A percentile compares a stretch with the other conserved stretches of the same genome.
Conservation (phyloP, 2,113 vertebrate species). For the Pomatostomus ruficeps region DNA sequence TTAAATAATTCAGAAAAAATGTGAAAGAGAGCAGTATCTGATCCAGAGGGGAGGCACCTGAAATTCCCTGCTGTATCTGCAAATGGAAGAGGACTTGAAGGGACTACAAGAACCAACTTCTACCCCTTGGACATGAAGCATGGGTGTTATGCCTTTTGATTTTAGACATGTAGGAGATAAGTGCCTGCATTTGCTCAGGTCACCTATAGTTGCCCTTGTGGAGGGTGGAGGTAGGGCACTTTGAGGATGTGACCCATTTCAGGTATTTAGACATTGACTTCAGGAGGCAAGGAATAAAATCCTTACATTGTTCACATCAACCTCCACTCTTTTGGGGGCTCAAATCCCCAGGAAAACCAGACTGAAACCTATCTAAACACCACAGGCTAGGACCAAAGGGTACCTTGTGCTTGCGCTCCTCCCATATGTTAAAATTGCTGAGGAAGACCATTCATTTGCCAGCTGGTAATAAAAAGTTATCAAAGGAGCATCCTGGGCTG, state of each 20-base stretch:
- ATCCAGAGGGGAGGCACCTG: neutral
- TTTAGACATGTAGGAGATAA: neutral
- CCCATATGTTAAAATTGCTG: neutral
- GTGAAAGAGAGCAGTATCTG: neutral
- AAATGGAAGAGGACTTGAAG: neutral
- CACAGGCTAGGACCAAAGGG: neutral
- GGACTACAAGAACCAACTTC: neutral
- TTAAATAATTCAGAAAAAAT: conserved; percentile 1
- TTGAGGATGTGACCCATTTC: neutral
- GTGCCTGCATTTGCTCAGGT: neutral
- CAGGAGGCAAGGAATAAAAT: neutral
- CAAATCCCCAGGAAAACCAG: neutral
- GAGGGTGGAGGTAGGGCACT: neutral
- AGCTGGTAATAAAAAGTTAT: neutral
- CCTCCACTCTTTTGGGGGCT: neutral
- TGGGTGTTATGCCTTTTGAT: neutral
- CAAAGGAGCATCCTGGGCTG: neutral
- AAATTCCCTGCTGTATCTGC: neutral
- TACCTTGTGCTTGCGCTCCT: neutral
- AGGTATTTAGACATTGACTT: neutral
- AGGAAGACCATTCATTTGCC: neutral
- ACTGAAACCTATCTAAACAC: neutral
- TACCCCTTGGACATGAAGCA: neutral
- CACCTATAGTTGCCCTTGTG: neutral
- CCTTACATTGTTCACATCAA: neutral